Evolutionary conservation across 2,113 vertebrate genomes (phyloP).

Genomic region (Labeo rohita): DNA sequence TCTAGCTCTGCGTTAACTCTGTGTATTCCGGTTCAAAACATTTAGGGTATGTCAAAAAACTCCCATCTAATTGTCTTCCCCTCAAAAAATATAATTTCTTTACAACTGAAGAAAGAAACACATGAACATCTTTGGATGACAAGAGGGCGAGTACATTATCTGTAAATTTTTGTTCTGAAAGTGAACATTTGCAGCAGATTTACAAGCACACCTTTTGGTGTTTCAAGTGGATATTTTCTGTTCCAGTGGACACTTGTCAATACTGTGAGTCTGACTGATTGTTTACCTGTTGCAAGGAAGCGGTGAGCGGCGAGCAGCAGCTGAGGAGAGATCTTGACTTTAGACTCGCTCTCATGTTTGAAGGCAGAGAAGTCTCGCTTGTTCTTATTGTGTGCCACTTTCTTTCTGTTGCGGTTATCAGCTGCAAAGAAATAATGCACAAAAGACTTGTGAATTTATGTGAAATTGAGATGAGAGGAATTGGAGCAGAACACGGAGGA

Average conservation of each 20-base stretch:
- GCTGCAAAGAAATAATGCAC: constrained; percentile 68
- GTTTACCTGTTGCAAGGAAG: constrained; percentile 91
- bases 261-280: neutral
- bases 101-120: too few relatives aligned
- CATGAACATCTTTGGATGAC: too few relatives aligned
- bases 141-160: too few relatives aligned
- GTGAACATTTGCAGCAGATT: too few relatives aligned
- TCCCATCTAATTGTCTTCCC: too few relatives aligned
- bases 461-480: neutral
- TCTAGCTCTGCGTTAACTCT: too few relatives aligned
- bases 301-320: constrained; percentile 95
- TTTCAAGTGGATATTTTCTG: too few relatives aligned
- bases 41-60: too few relatives aligned
- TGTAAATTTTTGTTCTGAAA: too few relatives aligned
- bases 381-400: constrained; percentile 83
- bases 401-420: constrained; percentile 89
- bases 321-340: constrained; percentile 95
- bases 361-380: constrained; percentile 94
- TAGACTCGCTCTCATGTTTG: constrained; percentile 87
- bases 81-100: too few relatives aligned
- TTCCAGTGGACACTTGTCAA: neutral
- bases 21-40: too few relatives aligned
- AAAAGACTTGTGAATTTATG: neutral
- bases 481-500: neutral
- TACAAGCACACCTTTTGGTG: too few relatives aligned